These are phyloP conservation scores for Crocuta crocuta DNA, from an alignment of 2,113 vertebrate species.

Conservation along the genomic window DNA sequence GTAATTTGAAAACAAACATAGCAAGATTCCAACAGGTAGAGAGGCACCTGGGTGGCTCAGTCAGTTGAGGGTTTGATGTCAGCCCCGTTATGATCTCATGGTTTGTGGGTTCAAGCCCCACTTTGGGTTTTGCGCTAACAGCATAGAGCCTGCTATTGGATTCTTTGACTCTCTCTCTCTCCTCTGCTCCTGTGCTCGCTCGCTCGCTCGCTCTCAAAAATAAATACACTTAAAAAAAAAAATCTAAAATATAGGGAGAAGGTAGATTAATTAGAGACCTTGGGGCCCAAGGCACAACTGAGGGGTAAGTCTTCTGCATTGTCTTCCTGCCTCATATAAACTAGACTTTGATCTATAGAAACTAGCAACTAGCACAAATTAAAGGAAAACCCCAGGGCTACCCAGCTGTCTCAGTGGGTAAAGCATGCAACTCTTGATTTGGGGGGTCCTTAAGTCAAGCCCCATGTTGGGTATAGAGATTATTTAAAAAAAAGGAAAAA, in stretches of 20 bases:
- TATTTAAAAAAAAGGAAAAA: background rate
- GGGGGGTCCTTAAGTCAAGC: background rate
- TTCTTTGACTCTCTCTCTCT: too few species aligned
- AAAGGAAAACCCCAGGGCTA: background rate
- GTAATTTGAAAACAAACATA: constrained; percentile 4
- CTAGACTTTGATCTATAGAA: background rate
- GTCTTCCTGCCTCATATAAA: background rate
- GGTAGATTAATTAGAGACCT: background rate
- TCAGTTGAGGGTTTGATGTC: too few species aligned
- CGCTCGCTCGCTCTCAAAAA: too few species aligned
- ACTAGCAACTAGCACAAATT: background rate
- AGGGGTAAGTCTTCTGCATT: background rate
- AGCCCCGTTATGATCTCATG: too few species aligned
- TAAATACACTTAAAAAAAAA: too few species aligned
- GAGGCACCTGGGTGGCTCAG: too few species aligned
- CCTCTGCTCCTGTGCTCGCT: too few species aligned
- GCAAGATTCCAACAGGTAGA: background rate
- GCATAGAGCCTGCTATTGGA: too few species aligned
- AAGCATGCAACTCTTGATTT: background rate
- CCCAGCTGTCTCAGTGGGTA: background rate
- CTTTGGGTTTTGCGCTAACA: too few species aligned
- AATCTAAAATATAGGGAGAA: background rate
- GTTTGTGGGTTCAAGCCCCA: too few species aligned
- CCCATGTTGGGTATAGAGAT: background rate
- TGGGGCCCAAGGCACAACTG: background rate